phyloP scores from a whole-genome alignment of 2,113 vertebrate genomes.

The Todiramphus chloris region DNA sequence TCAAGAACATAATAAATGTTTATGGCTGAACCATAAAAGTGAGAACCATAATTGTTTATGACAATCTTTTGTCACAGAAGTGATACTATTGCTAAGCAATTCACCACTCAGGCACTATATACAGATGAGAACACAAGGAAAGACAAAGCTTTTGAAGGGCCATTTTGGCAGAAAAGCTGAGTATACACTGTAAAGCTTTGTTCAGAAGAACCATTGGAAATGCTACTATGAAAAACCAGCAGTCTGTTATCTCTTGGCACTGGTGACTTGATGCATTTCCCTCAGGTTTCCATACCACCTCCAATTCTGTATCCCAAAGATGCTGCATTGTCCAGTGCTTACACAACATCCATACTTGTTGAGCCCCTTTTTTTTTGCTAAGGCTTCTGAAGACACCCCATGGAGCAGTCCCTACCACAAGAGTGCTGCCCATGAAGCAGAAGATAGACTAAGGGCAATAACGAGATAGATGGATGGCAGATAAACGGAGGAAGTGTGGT shows the following conservation, averaged over 20 bases:
- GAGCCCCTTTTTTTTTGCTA: background rate
- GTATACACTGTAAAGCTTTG: background rate
- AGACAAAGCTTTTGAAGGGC: background rate
- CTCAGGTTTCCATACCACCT: background rate
- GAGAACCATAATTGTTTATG: accelerated
- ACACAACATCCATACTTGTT: accelerated
- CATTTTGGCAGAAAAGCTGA: background rate
- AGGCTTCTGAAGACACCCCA: background rate
- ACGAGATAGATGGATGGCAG: background rate
- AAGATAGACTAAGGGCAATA: background rate
- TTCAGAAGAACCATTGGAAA: background rate
- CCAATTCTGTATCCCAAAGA: background rate
- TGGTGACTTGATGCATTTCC: background rate
- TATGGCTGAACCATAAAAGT: background rate
- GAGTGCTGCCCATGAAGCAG: background rate
- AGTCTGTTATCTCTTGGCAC: background rate
- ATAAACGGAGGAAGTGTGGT: no score
- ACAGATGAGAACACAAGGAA: background rate
- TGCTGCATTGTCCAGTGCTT: accelerated
- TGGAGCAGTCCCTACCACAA: background rate
- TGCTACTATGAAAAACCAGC: background rate
- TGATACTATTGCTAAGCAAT: no score
- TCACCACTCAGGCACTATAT: no score
- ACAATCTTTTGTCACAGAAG: accelerated
- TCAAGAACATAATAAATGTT: background rate